Base-by-base conservation (phyloP, 1,140 invertebrate species). In the Bradynema listronoti region DNA sequence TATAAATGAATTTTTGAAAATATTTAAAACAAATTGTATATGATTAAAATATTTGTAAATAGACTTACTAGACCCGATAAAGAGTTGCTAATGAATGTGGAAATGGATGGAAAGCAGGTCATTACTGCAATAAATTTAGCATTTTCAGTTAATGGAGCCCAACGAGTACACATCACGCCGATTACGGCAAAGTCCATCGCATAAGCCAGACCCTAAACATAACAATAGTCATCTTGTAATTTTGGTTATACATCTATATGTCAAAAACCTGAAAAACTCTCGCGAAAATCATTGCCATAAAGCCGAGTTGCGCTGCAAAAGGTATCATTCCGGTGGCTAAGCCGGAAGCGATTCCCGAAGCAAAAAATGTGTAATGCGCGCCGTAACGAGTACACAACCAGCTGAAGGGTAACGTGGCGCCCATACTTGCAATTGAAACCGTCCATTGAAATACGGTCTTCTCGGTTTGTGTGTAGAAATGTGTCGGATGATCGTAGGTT, bases 171-270 rank as follows among this genome's bases (percentile, higher is more conserved):
- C 14, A 62, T 19, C 22, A 62, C 60, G 5, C 60, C 60, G 41
- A 62, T 66, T 14, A 62, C 60, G 14, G 60, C 60, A 62, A 62
- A 62, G 63, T 62, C 60, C 29, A 43, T 58, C 16, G 60, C 63
- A 55, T 61, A 66, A 11, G 39, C 51, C 5, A 61, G 24, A 14
- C 61, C 63, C 56, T 57, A 24, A 65, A 58, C 7, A 5, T 2
- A 67, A 19, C n/a, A n/a, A 66, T 16, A 22, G 7, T 47, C 19
- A 7, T 47, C 45, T 47, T 47, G 7, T 7, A 9, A 22, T 19
- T 9, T 7, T 7, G 9, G 9, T 7, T 47, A 9, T 7, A 22
- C 19, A 47, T 7, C 29, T 19, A 47, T 47, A 22, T 43, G 22
- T 43, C 36, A 39, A 25, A 30, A 50, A n/a, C 59, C 36, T 63